Evolutionary conservation across 1,140 invertebrate species (phyloP), one percentile per base, ranked within the genome.

Genomic region (Dinoponera quadriceps): DNA sequence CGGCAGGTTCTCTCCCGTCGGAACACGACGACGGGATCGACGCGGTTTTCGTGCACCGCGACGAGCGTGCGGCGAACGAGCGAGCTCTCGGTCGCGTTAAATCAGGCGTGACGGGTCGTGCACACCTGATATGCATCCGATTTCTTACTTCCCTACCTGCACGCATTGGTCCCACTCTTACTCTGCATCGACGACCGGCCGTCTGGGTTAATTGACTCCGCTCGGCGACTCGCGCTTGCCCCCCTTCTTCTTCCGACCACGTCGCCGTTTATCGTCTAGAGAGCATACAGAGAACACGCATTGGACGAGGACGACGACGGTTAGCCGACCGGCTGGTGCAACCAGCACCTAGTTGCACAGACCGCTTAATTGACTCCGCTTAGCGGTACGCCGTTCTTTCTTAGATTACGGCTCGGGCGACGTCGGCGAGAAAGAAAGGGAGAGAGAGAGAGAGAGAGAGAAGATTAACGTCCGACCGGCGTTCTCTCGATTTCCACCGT

Each of bases 51-150:
- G 49, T n/a, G 49, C 13, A 71, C 73, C 55, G 14, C 33, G 33
- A 44, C 25, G 66, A 82, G 33, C 57, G 44, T 74, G 38, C 38
- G 38, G 7, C 38, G 38, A 44, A 9, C 38, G 38, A 44, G 38
- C 27, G 69, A 77, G 1, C 49, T 72, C 38, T 27, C 66, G 38
- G 51, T 69, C 27, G 51, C 38, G 60, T 63, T 49, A 63, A 84
- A 65, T 71, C 55, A 87, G 51, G 22, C 51, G 54, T 60, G 29
- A 88, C 69, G 68, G 9, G 2, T 7, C 48, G 29, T 44, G 63
- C 49, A 69, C 51, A 74, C 63, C 20, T 86, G 74, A 84, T 80
- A 54, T 49, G 25, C 25, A 18, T 69, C 57, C 38, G 44, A 84
- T 84, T 77, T 63, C 60, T 55, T 18, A 38, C 48, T 68, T 44